Evolutionary conservation across 1,140 invertebrate species (phyloP).

Genomic region (Sycophaga agraensis): DNA sequence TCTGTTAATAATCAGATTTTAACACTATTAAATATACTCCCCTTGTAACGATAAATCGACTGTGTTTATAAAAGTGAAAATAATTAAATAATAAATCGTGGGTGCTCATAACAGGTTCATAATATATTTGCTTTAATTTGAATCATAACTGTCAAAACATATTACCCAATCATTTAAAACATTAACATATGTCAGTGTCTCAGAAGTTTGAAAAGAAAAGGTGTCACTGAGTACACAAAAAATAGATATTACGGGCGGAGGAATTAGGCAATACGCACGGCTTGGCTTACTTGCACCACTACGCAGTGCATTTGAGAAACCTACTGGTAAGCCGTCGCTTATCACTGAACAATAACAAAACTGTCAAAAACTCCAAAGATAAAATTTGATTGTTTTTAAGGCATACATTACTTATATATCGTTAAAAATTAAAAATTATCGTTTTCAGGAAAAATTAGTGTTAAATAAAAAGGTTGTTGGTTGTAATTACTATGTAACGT

Average conservation of each 20-base stretch:
- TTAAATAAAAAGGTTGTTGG: no score
- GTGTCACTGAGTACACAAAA: conserved; percentile 31
- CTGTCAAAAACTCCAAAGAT: neutral
- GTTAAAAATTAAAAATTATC: no score
- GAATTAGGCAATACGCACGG: conserved; percentile 41
- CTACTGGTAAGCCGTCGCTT: conserved; percentile 41
- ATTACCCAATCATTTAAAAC: conserved; percentile 21
- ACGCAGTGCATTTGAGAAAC: conserved; percentile 35
- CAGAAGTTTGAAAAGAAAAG: conserved; percentile 17
- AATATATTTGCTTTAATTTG: conserved; percentile 23
- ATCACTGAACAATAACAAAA: conserved; percentile 26
- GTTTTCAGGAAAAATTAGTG: no score
- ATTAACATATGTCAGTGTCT: conserved; percentile 18
- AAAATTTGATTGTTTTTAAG: neutral
- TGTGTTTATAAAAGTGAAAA: no score
- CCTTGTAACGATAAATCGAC: no score
- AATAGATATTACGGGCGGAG: conserved; percentile 41
- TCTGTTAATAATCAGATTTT: no score
- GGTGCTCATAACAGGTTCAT: no score
- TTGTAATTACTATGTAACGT: no score
- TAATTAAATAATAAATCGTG: neutral
- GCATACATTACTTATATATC: neutral
- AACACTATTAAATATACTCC: no score
- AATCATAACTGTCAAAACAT: conserved; percentile 24
- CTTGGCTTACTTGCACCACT: conserved; percentile 45